These are phyloP conservation scores for Chrysaora quinquecirrha DNA, from an alignment of 30 jellyfish, hydroid and myxozoan genomes.

Conservation along the genomic window DNA sequence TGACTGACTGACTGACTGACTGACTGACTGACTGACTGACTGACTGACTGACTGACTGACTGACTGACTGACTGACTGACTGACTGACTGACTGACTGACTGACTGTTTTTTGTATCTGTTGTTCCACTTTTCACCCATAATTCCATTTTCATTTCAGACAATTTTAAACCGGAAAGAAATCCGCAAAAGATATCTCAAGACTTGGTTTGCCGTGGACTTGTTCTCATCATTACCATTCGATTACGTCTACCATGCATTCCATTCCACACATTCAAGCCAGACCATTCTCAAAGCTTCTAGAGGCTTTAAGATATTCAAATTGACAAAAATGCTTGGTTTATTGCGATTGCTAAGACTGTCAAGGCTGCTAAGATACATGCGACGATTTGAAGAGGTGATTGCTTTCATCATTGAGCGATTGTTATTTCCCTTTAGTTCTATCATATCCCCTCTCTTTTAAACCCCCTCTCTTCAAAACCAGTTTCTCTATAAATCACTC, in stretches of 20 bases:
- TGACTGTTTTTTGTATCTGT: too few species aligned
- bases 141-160: slow-evolving; percentile 35
- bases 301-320: slow-evolving; percentile 69
- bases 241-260: slow-evolving; percentile 42
- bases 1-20: too few species aligned
- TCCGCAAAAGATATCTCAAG: slow-evolving; percentile 34
- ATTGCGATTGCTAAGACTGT: slow-evolving; percentile 46
- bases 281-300: slow-evolving; percentile 60
- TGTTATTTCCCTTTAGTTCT: too few species aligned
- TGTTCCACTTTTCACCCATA: neutral
- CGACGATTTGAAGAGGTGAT: slow-evolving; percentile 74
- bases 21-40: too few species aligned
- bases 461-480: too few species aligned
- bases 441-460: too few species aligned
- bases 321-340: slow-evolving; percentile 60
- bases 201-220: slow-evolving; percentile 64
- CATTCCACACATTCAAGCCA: slow-evolving; percentile 26
- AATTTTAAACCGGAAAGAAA: slow-evolving; percentile 47
- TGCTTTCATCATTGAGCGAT: too few species aligned
- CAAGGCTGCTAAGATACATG: slow-evolving; percentile 66
- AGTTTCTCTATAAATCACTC: too few species aligned
- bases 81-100: too few species aligned
- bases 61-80: too few species aligned
- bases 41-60: too few species aligned
- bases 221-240: slow-evolving; percentile 66